Evolutionary conservation across 2,113 vertebrate genomes (phyloP).

Genomic region (Irena cyanogastra): DNA sequence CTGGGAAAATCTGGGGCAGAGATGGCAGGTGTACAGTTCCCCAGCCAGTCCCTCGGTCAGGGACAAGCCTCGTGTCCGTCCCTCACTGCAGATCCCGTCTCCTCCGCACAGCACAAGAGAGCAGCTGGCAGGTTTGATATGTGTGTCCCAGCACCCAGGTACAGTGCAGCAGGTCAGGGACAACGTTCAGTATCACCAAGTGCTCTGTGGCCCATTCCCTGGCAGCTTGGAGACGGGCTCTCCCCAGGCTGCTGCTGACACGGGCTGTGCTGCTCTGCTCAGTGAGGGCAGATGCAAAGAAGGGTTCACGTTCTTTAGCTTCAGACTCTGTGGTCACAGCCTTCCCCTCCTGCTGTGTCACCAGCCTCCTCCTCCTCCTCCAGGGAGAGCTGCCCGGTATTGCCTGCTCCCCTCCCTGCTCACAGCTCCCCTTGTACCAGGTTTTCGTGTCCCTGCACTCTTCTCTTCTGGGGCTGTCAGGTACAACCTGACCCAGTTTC

Average conservation of each 20-base stretch:
- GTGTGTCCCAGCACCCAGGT: not conserved
- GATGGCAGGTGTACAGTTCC: conserved; percentile 42
- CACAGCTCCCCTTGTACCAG: accelerated
- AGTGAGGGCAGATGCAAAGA: accelerated
- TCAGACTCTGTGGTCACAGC: not conserved
- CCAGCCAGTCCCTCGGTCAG: not conserved
- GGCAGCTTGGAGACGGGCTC: not conserved
- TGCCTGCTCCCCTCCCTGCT: not conserved
- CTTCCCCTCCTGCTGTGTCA: not conserved
- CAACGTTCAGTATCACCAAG: not conserved
- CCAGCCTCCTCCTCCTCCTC: not conserved
- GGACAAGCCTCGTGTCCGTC: not conserved
- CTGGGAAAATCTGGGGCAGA: conserved; percentile 47
- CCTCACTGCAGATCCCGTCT: accelerated
- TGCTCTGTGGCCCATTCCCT: not conserved
- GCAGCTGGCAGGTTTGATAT: not conserved
- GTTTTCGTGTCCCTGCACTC: not conserved
- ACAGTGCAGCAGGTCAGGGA: not conserved
- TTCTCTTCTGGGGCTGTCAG: not conserved
- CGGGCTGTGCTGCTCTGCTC: not conserved
- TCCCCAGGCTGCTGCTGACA: not conserved
- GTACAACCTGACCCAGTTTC: not conserved
- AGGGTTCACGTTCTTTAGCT: not conserved
- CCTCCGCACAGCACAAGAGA: not conserved
- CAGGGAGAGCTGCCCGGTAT: not conserved